A percentile compares a stretch with the other conserved stretches of the same genome.
These are phyloP conservation scores for Volucella zonaria DNA, from an alignment of 2,888 invertebrate genomes.

Conservation along the genomic window DNA sequence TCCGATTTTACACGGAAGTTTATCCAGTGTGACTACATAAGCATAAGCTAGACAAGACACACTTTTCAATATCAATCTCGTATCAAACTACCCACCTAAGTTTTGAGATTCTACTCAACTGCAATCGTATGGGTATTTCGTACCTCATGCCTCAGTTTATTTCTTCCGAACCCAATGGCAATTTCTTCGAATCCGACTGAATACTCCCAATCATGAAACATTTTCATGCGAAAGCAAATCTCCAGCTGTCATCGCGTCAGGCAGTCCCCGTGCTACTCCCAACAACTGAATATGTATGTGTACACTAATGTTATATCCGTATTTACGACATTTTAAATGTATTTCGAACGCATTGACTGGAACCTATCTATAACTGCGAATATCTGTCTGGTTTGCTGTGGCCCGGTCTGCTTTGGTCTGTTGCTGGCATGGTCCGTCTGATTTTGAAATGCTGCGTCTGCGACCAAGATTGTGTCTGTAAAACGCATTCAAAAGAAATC, in stretches of 20 bases:
- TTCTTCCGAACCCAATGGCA: conserved; percentile 1
- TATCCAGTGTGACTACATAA: too few species aligned
- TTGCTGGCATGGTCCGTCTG: too few species aligned
- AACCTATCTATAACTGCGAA: background rate
- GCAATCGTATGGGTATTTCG: background rate
- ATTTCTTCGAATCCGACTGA: conserved; percentile 21
- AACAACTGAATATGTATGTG: conserved; percentile 33
- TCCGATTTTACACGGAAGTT: too few species aligned
- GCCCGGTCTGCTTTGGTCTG: conserved; percentile 20
- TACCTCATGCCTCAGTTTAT: conserved; percentile 8
- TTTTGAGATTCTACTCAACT: background rate
- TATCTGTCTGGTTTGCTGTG: conserved; percentile 21
- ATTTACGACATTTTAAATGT: conserved; percentile 57
- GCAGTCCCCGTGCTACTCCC: conserved; percentile 54
- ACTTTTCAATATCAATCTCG: too few species aligned
- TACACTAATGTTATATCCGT: background rate
- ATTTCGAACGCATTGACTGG: conserved; percentile 60
- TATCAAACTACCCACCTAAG: too few species aligned
- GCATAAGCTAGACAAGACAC: too few species aligned
- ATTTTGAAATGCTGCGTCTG: conserved; percentile 33
- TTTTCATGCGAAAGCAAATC: conserved; percentile 65
- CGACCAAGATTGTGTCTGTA: conserved; percentile 53
- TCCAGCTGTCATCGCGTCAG: conserved; percentile 57
- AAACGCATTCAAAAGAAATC: conserved; percentile 29
- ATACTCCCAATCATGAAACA: conserved; percentile 16